A percentile compares a stretch with the other conserved stretches of the same genome.
phyloP scores from a whole-genome alignment of 64 coral and sea anemone genomes.

The Montipora cactus region DNA sequence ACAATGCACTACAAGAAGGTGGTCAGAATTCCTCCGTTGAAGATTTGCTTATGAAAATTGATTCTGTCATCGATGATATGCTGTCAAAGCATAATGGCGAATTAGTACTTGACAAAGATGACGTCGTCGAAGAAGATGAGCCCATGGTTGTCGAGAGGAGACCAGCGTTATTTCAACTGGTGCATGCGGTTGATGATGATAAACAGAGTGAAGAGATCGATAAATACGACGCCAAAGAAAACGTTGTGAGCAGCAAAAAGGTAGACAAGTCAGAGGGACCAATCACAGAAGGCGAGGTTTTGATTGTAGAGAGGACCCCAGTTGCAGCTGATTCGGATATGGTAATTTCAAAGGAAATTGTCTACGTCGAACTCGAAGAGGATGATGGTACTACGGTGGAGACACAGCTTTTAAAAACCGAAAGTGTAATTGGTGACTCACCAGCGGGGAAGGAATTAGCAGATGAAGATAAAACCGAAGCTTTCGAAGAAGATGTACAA shows the following conservation, averaged over 20 bases:
- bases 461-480: neutral
- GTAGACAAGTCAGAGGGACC: neutral
- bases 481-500: neutral
- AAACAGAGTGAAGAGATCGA: neutral
- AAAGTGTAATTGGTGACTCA: neutral
- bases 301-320: neutral
- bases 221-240: neutral
- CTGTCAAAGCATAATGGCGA: neutral
- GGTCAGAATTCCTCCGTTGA: neutral
- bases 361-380: neutral
- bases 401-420: neutral
- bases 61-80: neutral
- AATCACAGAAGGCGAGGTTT: neutral
- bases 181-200: neutral
- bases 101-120: neutral
- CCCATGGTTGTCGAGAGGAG: constrained; percentile 1
- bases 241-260: neutral
- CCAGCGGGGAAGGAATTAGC: neutral
- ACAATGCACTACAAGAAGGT: neutral
- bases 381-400: neutral
- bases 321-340: neutral
- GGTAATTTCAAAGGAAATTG: neutral
- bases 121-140: neutral
- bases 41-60: constrained; percentile 1
- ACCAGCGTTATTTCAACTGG: neutral